Conservation (phyloP, 2,888 invertebrate species). For the Dinocampus coccinellae region DNA sequence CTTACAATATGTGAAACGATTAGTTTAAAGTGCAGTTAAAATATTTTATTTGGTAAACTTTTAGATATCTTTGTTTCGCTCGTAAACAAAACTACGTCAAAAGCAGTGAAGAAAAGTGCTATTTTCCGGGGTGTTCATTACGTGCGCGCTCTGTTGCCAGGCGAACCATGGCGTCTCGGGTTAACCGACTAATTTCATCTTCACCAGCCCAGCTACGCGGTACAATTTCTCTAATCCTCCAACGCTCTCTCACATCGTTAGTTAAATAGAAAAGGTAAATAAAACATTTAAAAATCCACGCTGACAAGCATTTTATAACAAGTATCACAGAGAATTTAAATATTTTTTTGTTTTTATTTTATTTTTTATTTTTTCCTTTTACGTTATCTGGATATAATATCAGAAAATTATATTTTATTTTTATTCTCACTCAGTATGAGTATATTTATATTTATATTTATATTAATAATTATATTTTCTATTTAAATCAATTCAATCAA, state of each 20-base stretch:
- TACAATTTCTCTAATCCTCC: slow-evolving; percentile 16
- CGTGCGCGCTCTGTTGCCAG: slow-evolving; percentile 4
- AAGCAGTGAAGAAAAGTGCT: not conserved
- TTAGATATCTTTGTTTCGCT: not conserved
- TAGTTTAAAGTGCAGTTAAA: not conserved
- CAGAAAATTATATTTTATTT: no score
- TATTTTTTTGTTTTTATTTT: no score
- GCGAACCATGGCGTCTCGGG: slow-evolving; percentile 23
- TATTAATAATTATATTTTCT: no score
- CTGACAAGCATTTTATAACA: not conserved
- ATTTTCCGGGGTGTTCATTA: slow-evolving; percentile 13
- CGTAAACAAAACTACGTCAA: slow-evolving; percentile 4
- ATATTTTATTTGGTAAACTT: not conserved
- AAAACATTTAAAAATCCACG: not conserved
- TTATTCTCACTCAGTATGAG: no score
- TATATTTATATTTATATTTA: no score
- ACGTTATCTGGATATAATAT: no score
- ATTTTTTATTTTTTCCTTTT: no score
- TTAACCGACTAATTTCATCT: slow-evolving; percentile 47
- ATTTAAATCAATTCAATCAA: not conserved
- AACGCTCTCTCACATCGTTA: not conserved
- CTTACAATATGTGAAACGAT: not conserved
- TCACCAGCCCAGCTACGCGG: slow-evolving; percentile 31
- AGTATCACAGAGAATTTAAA: not conserved
- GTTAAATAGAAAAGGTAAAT: slow-evolving; percentile 10